Base-by-base conservation (phyloP, 2,113 vertebrate genomes). In the Phocoena phocoena region DNA sequence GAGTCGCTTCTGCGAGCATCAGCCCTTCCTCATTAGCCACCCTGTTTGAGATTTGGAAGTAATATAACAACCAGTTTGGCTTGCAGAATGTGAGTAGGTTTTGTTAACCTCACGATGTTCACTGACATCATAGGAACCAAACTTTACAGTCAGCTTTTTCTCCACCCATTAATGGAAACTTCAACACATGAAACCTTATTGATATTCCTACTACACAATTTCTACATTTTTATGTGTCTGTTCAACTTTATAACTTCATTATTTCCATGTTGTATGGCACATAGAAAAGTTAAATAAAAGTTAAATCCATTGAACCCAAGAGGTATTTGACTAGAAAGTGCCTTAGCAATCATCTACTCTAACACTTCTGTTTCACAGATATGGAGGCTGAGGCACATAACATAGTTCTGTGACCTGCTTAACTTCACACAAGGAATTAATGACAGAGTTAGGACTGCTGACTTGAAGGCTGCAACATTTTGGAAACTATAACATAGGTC, bases 281-380 rank as follows among this genome's bases (percentile, higher is more conserved):
- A 53, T 15, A 62, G 55, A 71, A 50, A 82, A 88, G 83, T 44
- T 91, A 95, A 86, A 90, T 77, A 88, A 86, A 76, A 33, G 74
- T 17, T n/a, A 85, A 85, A 23, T 21, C 44, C 20, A 79, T 31
- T 62, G 18, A 71, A n/a, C 5, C 4, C 17, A 31, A 58, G n/a
- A 83, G 63, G 2, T 33, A 36, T 3, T 62, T 23, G 68, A 7
- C 44, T 77, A 68, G 26, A 63, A 73, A 73, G 38, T 23, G 6
- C 47, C 3, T 76, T 44, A 58, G 55, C 2, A n/a, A 9, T 33
- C 23, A 67, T 82, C 18, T 36, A 33, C 15, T 10, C 33, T 60
- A 88, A 50, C 5, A 28, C 7, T 71, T 82, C 23, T 50, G 36
- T 65, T 80, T 76, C 63, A 25, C 20, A 62, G 9, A 55, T 8